Percentiles rank a stretch among this genome's conserved stretches.
Evolutionary conservation across 2,888 invertebrate species (phyloP).

Genomic region (Azorinus chamasolen): DNA sequence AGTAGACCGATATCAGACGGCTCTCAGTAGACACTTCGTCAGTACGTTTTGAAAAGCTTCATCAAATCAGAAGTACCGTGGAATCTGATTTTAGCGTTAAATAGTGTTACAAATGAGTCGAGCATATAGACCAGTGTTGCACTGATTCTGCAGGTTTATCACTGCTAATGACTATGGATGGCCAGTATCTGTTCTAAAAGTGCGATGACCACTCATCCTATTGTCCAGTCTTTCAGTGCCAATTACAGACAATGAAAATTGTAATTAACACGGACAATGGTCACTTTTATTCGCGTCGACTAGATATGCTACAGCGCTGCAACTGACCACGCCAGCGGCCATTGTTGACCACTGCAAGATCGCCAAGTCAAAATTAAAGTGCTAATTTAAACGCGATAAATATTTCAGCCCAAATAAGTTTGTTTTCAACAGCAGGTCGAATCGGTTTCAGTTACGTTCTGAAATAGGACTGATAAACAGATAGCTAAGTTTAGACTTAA

Average conservation of each 20-base stretch:
- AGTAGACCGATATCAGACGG: too few relatives aligned
- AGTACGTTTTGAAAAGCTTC: too few relatives aligned
- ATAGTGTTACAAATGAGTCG: too few relatives aligned
- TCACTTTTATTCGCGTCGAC: constrained; percentile 60
- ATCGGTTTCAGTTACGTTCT: too few relatives aligned
- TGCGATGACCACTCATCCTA: constrained; percentile 48
- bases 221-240: constrained; percentile 64
- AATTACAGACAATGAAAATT: constrained; percentile 72
- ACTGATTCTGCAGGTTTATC: background rate
- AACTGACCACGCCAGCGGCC: constrained; percentile 48
- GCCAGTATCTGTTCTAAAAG: constrained; percentile 28
- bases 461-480: too few relatives aligned
- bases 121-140: background rate
- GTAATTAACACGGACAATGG: constrained; percentile 69
- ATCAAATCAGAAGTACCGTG: too few relatives aligned
- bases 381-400: constrained; percentile 70
- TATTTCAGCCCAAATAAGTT: constrained; percentile 56
- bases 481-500: too few relatives aligned
- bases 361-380: constrained; percentile 47
- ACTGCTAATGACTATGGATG: constrained; percentile 2
- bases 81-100: too few relatives aligned
- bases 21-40: too few relatives aligned
- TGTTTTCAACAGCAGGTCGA: background rate
- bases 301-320: constrained; percentile 47
- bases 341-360: constrained; percentile 62